Evolutionary conservation across 2,797 vertebrate genomes (phyloP).

Genomic region (Malurus leucopterus): DNA sequence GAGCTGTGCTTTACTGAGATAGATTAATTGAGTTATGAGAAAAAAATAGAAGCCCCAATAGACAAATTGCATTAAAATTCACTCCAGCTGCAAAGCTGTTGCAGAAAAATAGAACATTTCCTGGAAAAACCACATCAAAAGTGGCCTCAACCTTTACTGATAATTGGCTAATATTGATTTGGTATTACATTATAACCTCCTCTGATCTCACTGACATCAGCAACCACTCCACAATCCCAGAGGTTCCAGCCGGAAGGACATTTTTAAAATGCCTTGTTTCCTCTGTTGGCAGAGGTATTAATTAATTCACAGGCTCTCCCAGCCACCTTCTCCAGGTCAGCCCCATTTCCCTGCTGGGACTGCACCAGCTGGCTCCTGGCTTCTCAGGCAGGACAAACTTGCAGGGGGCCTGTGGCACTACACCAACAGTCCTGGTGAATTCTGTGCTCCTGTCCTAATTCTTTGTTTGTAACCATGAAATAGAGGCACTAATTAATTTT

Average conservation of each 20-base stretch:
- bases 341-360: neutral
- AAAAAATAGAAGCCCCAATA: neutral
- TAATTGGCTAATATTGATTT: constrained; percentile 57
- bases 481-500: neutral
- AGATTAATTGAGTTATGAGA: neutral
- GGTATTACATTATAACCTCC: constrained; percentile 35
- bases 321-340: constrained; percentile 43
- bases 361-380: constrained; percentile 19
- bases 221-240: constrained; percentile 12
- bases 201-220: constrained; percentile 37
- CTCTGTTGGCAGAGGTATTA: constrained; percentile 12
- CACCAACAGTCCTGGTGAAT: neutral
- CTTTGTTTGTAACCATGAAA: neutral
- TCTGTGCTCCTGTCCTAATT: neutral
- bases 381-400: neutral
- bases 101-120: constrained; percentile 30
- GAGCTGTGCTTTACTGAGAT: neutral
- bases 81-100: neutral
- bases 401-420: neutral
- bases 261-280: constrained; percentile 16
- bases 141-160: constrained; percentile 28
- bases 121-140: constrained; percentile 27
- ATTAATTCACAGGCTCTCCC: constrained; percentile 26
- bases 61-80: constrained; percentile 27
- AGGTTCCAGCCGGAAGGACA: constrained; percentile 18